Evolutionary conservation across 30 jellyfish, hydroid and myxozoan species (phyloP), one percentile per base, ranked within the genome.

Genomic region (Aurelia aurita): DNA sequence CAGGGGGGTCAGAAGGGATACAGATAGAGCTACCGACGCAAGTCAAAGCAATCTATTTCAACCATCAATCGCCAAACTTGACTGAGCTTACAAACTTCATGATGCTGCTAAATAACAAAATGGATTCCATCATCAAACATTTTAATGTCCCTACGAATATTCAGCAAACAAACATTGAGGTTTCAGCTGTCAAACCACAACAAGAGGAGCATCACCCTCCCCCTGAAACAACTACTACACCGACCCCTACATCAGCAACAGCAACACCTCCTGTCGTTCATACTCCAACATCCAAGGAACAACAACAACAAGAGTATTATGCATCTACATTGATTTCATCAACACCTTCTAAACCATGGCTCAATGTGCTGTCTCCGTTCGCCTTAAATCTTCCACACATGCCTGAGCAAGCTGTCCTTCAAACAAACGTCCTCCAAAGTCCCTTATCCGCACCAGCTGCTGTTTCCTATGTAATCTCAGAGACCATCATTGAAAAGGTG

Each of bases 271-370:
- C 96, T 1, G 87, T 70, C 16, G 84, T 59, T 43, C 90, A 87
- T 61, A 77, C 87, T 3, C 87, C 90, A 25, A 89, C 98, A 54
- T 53, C 96, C n/a, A 93, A 93, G 74, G 98, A 93, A 77, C 97
- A 93, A 55, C 97, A 93, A 27, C 96, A 82, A 55, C 98, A 93
- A 64, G 98, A 93, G 46, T 93, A 74, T 75, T 93, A 87, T 65
- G 97, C 98, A 10, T 84, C 95, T n/a, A 81, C 98, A 25, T 77
- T 91, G 63, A 65, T 82, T 63, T 44, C 86, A 32, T 73, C 96
- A 31, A 55, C 97, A 14, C 79, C 80, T 32, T 75, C 96, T 10
- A 86, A 93, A 74, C 79, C 89, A 26, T 74, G 90, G 90, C 58
- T 71, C 21, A 85, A 76, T 60, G 84, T 65, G 61, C 29, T 73